Base-by-base conservation (phyloP, 2,113 vertebrate species). In the Macquaria australasica region DNA sequence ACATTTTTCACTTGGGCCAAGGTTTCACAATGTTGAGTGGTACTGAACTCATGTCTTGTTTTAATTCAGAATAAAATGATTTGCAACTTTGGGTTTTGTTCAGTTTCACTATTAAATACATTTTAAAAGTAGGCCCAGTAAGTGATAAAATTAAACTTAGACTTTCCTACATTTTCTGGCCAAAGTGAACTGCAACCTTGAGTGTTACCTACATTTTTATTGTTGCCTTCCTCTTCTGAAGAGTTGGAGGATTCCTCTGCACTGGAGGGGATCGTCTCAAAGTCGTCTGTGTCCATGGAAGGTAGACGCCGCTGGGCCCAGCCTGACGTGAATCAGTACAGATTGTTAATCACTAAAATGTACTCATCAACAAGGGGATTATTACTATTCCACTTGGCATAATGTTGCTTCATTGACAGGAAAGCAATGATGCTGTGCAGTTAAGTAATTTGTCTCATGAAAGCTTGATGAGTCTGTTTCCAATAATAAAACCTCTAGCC, bases 221-320 rank as follows among this genome's bases (percentile, higher is more conserved):
- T 91, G 51, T 94, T 95, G 90, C 75, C 89, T 62, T 98, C 97
- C 76, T 98, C 97, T 25, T 98, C 97, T 90, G 97, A 98, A 28
- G 97, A 98, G 93, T 97, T 97, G 70, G 97, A 97, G 73, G 97
- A 96, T 66, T 98, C 97, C 79, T 98, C 97, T 23, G 93, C 95
- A 64, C 96, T 98, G 80, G 97, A 98, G 43, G 95, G 97, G 80
- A 98, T 98, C n/a, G 97, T 96, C 93, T 97, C 97, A 0, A 97
- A 96, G 86, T 97, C 97, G 70, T 97, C 97, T 0, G 95, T 95
- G 87, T 98, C 97, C 88, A 96, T 92, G 25, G 97, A 97, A 4
- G 95, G 94, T 41, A 97, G 93, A 41, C 96, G 96, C 34, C 93
- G 90, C 93, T 96, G 94, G 60, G 92, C 94, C 97, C 97, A 97